Evolutionary conservation across 2,113 vertebrate genomes (phyloP).

Genomic region (Daboia siamensis): DNA sequence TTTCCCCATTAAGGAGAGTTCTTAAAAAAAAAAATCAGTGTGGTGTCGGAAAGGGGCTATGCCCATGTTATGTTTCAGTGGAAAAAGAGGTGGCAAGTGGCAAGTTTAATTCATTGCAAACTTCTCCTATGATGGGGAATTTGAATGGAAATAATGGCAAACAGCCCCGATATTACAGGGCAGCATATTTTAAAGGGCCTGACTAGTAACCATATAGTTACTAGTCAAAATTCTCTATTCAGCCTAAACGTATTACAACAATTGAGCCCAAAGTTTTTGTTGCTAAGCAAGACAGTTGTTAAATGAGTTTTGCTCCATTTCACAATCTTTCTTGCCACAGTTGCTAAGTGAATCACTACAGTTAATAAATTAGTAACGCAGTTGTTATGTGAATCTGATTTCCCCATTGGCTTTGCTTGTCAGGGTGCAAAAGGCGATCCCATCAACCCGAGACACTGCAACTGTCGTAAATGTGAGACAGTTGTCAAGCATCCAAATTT

Average conservation of each 20-base stretch:
- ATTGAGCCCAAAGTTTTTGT: background rate
- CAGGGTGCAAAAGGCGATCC: background rate
- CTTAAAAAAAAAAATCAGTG: conserved; percentile 19
- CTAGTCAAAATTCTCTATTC: background rate
- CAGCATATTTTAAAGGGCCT: background rate
- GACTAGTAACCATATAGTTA: background rate
- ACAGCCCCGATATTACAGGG: background rate
- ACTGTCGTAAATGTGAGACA: background rate
- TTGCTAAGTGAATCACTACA: background rate
- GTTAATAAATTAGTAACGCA: background rate
- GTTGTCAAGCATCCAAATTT: background rate
- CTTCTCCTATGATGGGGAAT: background rate
- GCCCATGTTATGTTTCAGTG: background rate
- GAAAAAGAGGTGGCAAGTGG: background rate
- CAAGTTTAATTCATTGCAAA: conserved; percentile 1
- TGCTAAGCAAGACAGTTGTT: background rate
- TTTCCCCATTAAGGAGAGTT: conserved; percentile 40
- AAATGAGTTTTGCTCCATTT: background rate
- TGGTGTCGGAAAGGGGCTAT: conserved; percentile 13
- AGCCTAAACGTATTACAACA: background rate
- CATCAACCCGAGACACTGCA: background rate
- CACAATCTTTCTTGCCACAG: background rate
- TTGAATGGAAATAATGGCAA: background rate
- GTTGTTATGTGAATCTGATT: background rate
- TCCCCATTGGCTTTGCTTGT: background rate